A percentile compares a stretch with the other conserved stretches of the same genome.
phyloP scores from a whole-genome alignment of 2,797 vertebrate genomes.

The Ataeniobius toweri region DNA sequence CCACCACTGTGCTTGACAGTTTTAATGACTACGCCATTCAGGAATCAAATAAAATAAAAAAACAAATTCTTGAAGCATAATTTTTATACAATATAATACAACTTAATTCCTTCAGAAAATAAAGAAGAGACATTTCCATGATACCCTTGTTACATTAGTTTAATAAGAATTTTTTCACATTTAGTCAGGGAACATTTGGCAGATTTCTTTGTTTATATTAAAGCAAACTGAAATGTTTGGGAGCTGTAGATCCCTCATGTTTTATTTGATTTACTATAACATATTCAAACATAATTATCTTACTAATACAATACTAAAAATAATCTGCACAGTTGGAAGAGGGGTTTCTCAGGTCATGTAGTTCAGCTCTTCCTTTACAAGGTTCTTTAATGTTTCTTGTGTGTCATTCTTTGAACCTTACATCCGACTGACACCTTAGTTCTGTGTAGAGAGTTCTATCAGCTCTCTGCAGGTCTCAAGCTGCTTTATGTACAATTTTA shows the following conservation, averaged over 20 bases:
- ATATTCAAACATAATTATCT: background rate
- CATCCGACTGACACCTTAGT: constrained; percentile 6
- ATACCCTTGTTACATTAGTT: background rate
- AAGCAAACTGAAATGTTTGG: background rate
- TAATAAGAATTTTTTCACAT: background rate
- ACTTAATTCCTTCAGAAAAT: background rate
- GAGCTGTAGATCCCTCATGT: background rate
- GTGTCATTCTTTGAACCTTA: background rate
- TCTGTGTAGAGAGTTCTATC: constrained; percentile 14
- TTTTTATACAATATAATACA: background rate
- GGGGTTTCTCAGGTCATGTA: background rate
- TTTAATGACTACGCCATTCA: background rate
- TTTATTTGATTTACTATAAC: background rate
- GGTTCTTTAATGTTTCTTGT: background rate
- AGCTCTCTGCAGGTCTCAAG: constrained; percentile 1
- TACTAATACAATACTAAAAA: background rate
- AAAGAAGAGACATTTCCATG: background rate
- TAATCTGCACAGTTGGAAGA: background rate
- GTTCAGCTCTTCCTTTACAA: background rate
- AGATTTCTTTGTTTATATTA: background rate
- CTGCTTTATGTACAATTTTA: constrained; percentile 31
- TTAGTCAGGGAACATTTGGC: background rate
- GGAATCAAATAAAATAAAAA: too few species aligned
- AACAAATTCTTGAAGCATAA: background rate
- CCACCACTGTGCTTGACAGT: background rate